Evolutionary conservation across 2,888 invertebrate species (phyloP).

Genomic region (Neoaliturus tenellus): DNA sequence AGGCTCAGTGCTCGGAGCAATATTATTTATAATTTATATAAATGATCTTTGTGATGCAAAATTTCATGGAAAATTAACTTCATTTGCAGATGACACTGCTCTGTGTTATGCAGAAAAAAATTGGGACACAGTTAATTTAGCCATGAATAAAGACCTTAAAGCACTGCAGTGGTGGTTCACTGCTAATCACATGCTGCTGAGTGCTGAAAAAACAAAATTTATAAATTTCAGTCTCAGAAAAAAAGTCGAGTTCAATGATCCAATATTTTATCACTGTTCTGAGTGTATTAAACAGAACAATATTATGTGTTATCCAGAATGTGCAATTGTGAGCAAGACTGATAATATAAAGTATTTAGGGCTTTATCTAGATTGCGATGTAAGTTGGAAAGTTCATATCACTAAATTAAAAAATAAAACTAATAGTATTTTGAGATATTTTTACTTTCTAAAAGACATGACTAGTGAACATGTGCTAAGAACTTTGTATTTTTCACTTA

Average conservation of each 20-base stretch:
- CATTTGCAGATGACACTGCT: conserved; percentile 54
- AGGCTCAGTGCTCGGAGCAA: conserved; percentile 58
- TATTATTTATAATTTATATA: conserved; percentile 59
- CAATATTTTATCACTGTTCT: not conserved
- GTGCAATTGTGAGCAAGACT: not conserved
- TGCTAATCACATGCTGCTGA: conserved; percentile 6
- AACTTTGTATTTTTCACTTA: no score
- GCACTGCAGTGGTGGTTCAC: conserved; percentile 38
- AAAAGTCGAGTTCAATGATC: not conserved
- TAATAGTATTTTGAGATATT: conserved; percentile 18
- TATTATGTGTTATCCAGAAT: not conserved
- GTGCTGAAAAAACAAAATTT: conserved; percentile 26
- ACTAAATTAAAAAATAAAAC: conserved; percentile 16
- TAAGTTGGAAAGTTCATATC: conserved; percentile 16
- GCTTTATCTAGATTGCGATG: not conserved
- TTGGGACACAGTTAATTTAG: not conserved
- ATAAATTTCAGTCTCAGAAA: conserved; percentile 19
- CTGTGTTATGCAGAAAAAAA: not conserved
- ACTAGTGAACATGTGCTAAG: no score
- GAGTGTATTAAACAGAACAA: not conserved
- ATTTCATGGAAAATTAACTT: conserved; percentile 49
- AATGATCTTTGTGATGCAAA: conserved; percentile 59
- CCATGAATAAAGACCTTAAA: not conserved
- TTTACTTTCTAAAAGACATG: no score
- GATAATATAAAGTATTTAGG: conserved; percentile 15